Evolutionary conservation across 1,140 invertebrate genomes (phyloP).

Genomic region (Oedothorax gibbosus): DNA sequence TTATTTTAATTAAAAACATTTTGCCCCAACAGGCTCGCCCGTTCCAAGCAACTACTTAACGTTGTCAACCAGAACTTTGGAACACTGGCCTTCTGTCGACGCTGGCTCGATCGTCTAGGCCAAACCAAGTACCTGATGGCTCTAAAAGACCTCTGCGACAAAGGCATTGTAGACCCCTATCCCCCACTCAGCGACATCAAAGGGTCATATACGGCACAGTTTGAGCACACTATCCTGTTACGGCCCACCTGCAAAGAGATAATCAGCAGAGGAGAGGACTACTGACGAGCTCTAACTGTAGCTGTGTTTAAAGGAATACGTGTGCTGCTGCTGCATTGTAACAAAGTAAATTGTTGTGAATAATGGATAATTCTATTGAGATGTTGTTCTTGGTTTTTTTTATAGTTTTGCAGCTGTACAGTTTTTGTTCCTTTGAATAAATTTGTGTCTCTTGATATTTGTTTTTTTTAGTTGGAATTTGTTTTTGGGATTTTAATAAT

Average conservation of each 20-base stretch:
- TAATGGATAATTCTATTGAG: too few relatives aligned
- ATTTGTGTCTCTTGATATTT: too few relatives aligned
- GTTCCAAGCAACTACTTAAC: slow-evolving; percentile 92
- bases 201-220: slow-evolving; percentile 99
- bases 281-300: slow-evolving; percentile 72
- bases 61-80: slow-evolving; percentile 98
- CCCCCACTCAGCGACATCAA: slow-evolving; percentile 98
- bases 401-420: too few relatives aligned
- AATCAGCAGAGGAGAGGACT: slow-evolving; percentile 95
- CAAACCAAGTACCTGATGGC: slow-evolving; percentile 99
- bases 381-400: too few relatives aligned
- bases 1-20: neutral
- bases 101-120: slow-evolving; percentile 97
- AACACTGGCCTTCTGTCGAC: slow-evolving; percentile 97
- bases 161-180: slow-evolving; percentile 94
- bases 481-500: too few relatives aligned
- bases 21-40: slow-evolving; percentile 77
- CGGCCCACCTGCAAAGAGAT: slow-evolving; percentile 99
- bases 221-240: slow-evolving; percentile 97
- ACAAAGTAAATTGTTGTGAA: too few relatives aligned
- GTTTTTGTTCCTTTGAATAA: too few relatives aligned
- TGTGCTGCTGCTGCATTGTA: too few relatives aligned
- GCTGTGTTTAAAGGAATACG: too few relatives aligned
- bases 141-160: slow-evolving; percentile 97
- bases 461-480: too few relatives aligned